These are phyloP conservation scores for Dipodomys spectabilis DNA, from an alignment of 2,113 vertebrate genomes.

Conservation along the genomic window DNA sequence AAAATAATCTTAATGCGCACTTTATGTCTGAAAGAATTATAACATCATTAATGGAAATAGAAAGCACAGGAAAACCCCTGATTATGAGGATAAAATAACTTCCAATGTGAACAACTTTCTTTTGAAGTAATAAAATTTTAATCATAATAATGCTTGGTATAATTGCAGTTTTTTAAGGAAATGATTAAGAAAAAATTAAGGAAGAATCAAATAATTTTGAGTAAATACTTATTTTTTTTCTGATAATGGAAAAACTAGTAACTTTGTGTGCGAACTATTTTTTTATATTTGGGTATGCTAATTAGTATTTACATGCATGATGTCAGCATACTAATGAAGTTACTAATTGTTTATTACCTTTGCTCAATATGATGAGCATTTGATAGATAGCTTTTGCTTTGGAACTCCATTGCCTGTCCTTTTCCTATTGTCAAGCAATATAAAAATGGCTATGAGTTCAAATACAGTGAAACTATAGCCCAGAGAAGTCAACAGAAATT, in stretches of 20 bases:
- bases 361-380: not conserved
- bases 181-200: constrained; percentile 55
- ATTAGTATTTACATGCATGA: constrained; percentile 3
- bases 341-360: not conserved
- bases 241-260: not conserved
- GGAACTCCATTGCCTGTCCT: not conserved
- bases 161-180: constrained; percentile 20
- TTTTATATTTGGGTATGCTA: not conserved
- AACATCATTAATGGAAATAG: constrained; percentile 24
- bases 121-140: constrained; percentile 53
- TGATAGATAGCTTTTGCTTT: not conserved
- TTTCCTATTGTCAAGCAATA: not conserved
- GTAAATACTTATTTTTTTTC: constrained; percentile 4
- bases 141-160: constrained; percentile 3
- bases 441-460: not conserved
- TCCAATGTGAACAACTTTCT: not conserved
- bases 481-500: constrained; percentile 50
- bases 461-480: constrained; percentile 31
- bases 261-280: not conserved
- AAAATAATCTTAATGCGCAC: constrained; percentile 48
- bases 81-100: constrained; percentile 48
- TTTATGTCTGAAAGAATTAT: constrained; percentile 39
- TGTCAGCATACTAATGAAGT: not conserved
- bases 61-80: not conserved
- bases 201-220: constrained; percentile 41